Evolutionary conservation across 53 echinoderm and acorn worm species (phyloP), one percentile per base, ranked within the genome.

Genomic region (Arbacia lixula): DNA sequence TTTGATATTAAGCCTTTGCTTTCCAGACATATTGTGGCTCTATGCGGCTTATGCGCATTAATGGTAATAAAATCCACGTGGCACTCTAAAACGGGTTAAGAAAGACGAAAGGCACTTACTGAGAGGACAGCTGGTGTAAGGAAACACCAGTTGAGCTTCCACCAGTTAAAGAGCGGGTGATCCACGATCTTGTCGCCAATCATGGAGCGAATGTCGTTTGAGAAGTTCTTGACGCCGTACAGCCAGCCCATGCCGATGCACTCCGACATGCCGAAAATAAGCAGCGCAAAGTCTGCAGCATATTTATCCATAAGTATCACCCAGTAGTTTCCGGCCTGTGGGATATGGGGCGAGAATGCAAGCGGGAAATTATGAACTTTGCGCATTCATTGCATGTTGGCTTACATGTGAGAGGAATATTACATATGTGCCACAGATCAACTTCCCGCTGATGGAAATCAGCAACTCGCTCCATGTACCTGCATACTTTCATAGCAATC

Each of bases 271-370:
- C 93, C 99, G 60, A 94, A 99, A 54, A 99, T 92, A 20, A 99
- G 83, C 19, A 99, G 83, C 19, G 99, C 92, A 57, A 99, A 94
- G 58, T 94, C 94, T 1, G 99, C 99, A 3, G 99, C 99, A 69
- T 99, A 99, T 28, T 94, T 94, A 78, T 99, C 99, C 92, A 99
- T 99, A 0, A 99, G 77, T 34, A 88, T 86, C 1, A 94, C 94
- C 99, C 99, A 99, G 77, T 92, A 94, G 55, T 92, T 94, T 37
- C 99, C 99, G 41, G 92, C 99, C 99, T 98, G 91, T 8, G 9
- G 5, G 19, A 64, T 6, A n/a, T n/a, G 32, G 64, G 3, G 64
- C 3, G 57, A 20, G 57, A 56, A 16, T 14, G 21, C 4, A 56
- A 49, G 35, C 39, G 33, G 19, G 21, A 17, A 72, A 46, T 46